Evolutionary conservation across 2,113 vertebrate genomes (phyloP).

Genomic region (Colossoma macropomum): DNA sequence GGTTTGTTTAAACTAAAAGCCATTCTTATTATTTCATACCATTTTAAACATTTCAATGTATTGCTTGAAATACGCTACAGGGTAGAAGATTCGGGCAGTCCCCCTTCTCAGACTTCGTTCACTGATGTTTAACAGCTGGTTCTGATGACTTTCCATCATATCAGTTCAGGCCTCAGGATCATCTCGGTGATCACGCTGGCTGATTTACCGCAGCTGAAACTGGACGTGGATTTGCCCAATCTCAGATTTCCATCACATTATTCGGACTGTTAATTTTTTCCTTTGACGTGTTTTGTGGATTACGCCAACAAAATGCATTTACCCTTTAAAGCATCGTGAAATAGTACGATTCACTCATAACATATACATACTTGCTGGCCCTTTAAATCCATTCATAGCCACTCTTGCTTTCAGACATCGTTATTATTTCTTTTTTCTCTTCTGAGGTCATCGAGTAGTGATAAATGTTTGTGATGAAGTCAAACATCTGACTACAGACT

Average conservation of each 20-base stretch:
- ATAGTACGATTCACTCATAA: conserved; percentile 55
- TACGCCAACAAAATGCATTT: conserved; percentile 71
- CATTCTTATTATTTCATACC: conserved; percentile 30
- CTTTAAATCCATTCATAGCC: conserved; percentile 56
- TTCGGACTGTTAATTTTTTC: conserved; percentile 37
- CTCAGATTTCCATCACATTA: conserved; percentile 37
- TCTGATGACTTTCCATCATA: conserved; percentile 26
- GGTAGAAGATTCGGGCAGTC: conserved; percentile 47
- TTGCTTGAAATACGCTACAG: conserved; percentile 51
- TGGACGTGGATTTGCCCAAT: conserved; percentile 42
- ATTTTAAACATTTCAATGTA: conserved; percentile 29
- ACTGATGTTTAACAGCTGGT: neutral
- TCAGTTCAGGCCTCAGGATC: conserved; percentile 18
- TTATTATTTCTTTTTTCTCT: conserved; percentile 29
- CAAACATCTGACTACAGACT: conserved; percentile 47
- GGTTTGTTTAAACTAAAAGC: conserved; percentile 35
- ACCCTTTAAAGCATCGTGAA: conserved; percentile 76
- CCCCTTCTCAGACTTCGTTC: neutral
- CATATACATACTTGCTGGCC: conserved; percentile 54
- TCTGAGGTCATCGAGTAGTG: conserved; percentile 14
- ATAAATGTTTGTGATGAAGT: conserved; percentile 35
- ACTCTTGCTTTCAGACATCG: conserved; percentile 14
- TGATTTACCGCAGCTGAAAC: neutral
- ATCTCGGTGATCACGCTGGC: conserved; percentile 22
- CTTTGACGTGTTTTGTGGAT: conserved; percentile 42